Base-by-base conservation (phyloP, 1,140 invertebrate species). In the Rhagoletis pomonella region DNA sequence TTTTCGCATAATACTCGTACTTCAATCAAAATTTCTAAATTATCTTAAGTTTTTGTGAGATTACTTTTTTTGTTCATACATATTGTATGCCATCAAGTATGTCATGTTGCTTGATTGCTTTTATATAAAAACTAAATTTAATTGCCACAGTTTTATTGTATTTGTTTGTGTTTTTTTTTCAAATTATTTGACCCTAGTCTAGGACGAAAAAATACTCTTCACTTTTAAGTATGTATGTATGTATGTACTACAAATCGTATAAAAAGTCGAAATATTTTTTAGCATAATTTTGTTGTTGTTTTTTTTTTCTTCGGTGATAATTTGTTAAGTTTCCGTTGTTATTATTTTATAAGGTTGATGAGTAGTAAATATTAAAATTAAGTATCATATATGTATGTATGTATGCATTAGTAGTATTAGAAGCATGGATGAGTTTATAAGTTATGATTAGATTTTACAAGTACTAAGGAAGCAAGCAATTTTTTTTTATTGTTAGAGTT, bases 381-480 rank as follows among this genome's bases (percentile, higher is more conserved):
- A 12, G 10, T 62, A 62, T 62, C 9, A 14, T 62, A 62, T 47
- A 73, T 73, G 67, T 47, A 17, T 47, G 39, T 73, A 47, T 73
- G 67, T n/a, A 47, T 44, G 67, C 17, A 29, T 29, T 6, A 5
- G 17, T 73, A 47, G 42, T 39, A 12, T 42, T 73, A 73, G 67
- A 44, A 17, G n/a, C 42, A 10, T 47, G 67, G 67, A 47, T 42
- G 67, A 73, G 39, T 73, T 29, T 12, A 73, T 73, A n/a, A 4
- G 60, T 73, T 12, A 39, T 44, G 67, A 44, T 73, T 44, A 44
- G 17, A 44, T 73, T 47, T 73, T 39, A 73, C 67, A 44, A 73
- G 67, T 73, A 73, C 67, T 4, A 47, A 44, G 67, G 67, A 73
- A 42, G 67, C 42, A 73, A 73, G 67, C 67, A 73, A 73, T 44